Base-by-base conservation (phyloP, 2,888 invertebrate species). In the Oxytorus armatus region DNA sequence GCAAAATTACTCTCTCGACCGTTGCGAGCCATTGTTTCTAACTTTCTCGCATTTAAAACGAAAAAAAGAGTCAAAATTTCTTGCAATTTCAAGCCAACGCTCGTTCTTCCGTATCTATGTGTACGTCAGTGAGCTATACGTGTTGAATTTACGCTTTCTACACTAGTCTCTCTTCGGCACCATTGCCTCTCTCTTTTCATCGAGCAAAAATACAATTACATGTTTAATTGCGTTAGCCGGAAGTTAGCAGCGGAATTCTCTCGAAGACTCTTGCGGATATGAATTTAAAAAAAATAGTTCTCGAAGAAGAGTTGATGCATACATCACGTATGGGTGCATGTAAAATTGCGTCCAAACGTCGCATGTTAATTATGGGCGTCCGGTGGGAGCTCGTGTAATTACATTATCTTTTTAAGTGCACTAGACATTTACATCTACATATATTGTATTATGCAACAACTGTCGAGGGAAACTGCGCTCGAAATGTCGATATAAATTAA, bases 351-450 rank as follows among this genome's bases (percentile, higher is more conserved):
- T 23, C 39, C 18, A 57, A 78, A 68, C 68, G 73, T 74, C 73
- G 78, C 74, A 79, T 74, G 74, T 63, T 74, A 74, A 79, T 79
- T 79, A 74, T 63, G 55, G 53, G n/a, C 68, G 69, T 74, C 79
- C 79, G 74, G 74, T 65, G 69, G 74, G 39, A 79, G 69, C 74
- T 74, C 68, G 74, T n/a, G n/a, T 74, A 74, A 79, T 79, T 74
- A 69, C 69, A 69, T 74, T 69, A 79, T 69, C 49, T 39, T 49
- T 69, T 36, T 33, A 61, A 55, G 16, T 49, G 49, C 57, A 18
- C 49, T 11, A 18, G 18, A 33, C 44, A 42, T 14, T 33, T 21
- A 11, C 4, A 69, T 57, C 8, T 18, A 3, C 10, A 3, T 36
- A 36, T 57, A 18, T 16, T 3, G 2, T 8, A 10, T 3, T 7